A percentile compares a stretch with the other conserved stretches of the same genome.
phyloP scores from a whole-genome alignment of 2,888 invertebrate species.

The Notodonta ziczac region DNA sequence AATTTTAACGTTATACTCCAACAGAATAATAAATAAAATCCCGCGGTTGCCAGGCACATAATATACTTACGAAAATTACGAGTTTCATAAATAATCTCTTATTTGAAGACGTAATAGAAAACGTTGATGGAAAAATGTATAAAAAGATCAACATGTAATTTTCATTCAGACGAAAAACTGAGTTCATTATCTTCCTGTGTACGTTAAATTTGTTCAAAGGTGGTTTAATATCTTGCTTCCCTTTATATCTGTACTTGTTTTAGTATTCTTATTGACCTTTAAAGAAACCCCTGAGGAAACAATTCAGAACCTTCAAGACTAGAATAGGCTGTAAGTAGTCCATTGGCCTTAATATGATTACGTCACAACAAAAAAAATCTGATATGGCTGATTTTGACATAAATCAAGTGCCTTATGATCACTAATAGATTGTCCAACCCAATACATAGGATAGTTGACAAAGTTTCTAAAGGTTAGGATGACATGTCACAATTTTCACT shows the following conservation, averaged over 20 bases:
- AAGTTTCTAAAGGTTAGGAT: no score
- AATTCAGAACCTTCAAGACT: no score
- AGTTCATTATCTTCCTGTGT: conserved; percentile 1
- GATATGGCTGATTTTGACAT: no score
- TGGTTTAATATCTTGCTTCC: background rate
- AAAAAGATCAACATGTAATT: conserved; percentile 3
- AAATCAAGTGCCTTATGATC: no score
- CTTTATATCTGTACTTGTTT: background rate
- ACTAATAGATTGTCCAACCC: no score
- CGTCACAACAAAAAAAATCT: no score
- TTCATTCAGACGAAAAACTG: conserved; percentile 1
- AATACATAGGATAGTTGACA: no score
- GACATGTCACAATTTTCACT: no score
- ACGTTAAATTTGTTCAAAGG: background rate
- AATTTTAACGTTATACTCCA: background rate
- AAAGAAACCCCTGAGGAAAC: no score
- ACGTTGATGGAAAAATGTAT: background rate
- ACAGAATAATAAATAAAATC: background rate
- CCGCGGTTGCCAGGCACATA: background rate
- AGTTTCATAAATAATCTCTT: conserved; percentile 3
- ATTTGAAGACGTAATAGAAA: background rate
- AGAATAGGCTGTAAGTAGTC: no score
- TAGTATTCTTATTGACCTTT: no score
- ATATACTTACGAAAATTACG: background rate
- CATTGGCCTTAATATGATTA: no score